Conservation (phyloP, 2,113 vertebrate genomes). For the Elephantulus edwardii region DNA sequence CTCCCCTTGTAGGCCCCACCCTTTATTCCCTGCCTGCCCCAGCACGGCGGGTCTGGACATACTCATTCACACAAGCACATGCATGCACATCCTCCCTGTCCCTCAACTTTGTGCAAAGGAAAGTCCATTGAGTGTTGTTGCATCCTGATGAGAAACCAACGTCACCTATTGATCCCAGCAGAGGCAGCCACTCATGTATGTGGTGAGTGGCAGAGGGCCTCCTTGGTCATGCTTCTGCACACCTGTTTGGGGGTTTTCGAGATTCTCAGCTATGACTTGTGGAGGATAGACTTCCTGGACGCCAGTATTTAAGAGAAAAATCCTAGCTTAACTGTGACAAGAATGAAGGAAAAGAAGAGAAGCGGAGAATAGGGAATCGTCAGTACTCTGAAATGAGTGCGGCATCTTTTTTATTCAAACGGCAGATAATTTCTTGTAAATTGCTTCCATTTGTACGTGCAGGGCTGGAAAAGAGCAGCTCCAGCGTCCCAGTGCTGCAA, state of each 20-base stretch:
- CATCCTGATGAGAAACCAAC: constrained; percentile 78
- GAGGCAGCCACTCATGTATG: not conserved
- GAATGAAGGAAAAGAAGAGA: not conserved
- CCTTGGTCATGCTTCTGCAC: not conserved
- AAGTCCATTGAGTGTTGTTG: constrained; percentile 84
- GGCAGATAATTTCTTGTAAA: not conserved
- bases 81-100: not conserved
- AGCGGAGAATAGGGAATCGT: not conserved
- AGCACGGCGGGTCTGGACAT: not conserved
- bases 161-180: constrained; percentile 73
- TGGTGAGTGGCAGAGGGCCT: not conserved
- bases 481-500: not conserved
- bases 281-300: not conserved
- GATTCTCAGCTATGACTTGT: not conserved
- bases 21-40: constrained; percentile 57
- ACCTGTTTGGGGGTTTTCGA: not conserved
- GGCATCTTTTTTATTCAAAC: not conserved
- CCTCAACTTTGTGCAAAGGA: constrained; percentile 86
- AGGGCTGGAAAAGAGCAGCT: not conserved
- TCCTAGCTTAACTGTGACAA: not conserved
- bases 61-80: not conserved
- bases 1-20: constrained; percentile 54
- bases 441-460: constrained; percentile 43
- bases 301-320: not conserved
- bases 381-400: not conserved